A percentile compares a stretch with the other conserved stretches of the same genome.
phyloP scores from a whole-genome alignment of 2,113 vertebrate species.

The Alaudala cheleensis region DNA sequence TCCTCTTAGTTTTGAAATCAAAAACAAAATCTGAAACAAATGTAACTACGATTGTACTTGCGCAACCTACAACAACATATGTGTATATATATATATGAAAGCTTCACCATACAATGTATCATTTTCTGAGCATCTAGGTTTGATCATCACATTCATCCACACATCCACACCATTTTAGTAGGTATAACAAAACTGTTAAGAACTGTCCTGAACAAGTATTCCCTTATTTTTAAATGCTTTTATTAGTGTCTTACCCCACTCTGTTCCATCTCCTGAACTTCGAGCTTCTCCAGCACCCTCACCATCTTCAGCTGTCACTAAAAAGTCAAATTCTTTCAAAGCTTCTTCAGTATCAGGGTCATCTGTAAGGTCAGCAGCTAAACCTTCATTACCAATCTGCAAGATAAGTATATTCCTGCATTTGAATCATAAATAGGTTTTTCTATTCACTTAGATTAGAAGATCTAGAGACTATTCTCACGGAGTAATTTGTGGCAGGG shows the following conservation, averaged over 20 bases:
- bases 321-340: constrained; percentile 98
- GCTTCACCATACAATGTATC: neutral
- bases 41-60: neutral
- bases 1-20: neutral
- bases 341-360: constrained; percentile 94
- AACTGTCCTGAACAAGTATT: neutral
- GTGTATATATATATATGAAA: neutral
- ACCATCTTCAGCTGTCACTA: constrained; percentile 96
- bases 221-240: neutral
- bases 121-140: neutral
- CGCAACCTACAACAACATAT: neutral
- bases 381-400: constrained; percentile 87
- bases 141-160: constrained; percentile 2
- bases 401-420: neutral
- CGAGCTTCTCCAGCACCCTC: constrained; percentile 97
- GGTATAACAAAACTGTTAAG: neutral
- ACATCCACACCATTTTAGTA: neutral
- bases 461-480: neutral
- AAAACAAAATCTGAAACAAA: neutral
- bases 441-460: neutral
- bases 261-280: constrained; percentile 97
- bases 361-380: constrained; percentile 91
- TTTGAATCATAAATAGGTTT: neutral
- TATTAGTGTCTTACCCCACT: constrained; percentile 89
- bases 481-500: neutral